A percentile compares a stretch with the other conserved stretches of the same genome.
Evolutionary conservation across 2,888 invertebrate genomes (phyloP).

Genomic region (Calephelis perditalis): DNA sequence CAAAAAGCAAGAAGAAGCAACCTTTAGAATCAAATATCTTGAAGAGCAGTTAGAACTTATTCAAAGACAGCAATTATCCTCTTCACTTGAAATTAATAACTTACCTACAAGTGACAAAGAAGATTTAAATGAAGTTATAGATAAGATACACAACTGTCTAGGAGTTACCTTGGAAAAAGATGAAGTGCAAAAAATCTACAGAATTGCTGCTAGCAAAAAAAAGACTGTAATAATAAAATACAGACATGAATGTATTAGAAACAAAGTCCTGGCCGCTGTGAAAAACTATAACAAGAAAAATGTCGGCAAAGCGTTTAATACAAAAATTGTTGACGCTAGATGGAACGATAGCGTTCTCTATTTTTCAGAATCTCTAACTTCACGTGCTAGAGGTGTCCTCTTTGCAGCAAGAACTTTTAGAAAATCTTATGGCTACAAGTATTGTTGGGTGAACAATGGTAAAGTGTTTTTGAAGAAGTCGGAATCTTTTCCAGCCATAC

Average conservation of each 20-base stretch:
- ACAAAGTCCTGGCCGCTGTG: neutral
- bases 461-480: constrained; percentile 4
- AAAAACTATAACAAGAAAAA: neutral
- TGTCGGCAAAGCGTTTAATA: neutral
- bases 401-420: neutral
- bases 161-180: neutral
- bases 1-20: neutral
- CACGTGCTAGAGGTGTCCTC: neutral
- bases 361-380: neutral
- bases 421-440: neutral
- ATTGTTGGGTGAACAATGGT: neutral
- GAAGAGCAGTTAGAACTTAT: neutral
- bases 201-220: neutral
- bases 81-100: neutral
- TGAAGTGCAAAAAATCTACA: neutral
- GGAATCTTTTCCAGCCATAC: neutral
- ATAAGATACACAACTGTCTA: neutral
- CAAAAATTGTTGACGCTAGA: neutral
- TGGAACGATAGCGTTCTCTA: neutral
- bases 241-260: neutral
- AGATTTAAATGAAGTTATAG: neutral
- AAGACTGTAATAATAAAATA: neutral
- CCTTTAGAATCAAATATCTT: neutral
- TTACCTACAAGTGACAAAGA: neutral
- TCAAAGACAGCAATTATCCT: neutral